Conservation (phyloP, 2,888 invertebrate species). For the Hypselothyrea guttata region DNA sequence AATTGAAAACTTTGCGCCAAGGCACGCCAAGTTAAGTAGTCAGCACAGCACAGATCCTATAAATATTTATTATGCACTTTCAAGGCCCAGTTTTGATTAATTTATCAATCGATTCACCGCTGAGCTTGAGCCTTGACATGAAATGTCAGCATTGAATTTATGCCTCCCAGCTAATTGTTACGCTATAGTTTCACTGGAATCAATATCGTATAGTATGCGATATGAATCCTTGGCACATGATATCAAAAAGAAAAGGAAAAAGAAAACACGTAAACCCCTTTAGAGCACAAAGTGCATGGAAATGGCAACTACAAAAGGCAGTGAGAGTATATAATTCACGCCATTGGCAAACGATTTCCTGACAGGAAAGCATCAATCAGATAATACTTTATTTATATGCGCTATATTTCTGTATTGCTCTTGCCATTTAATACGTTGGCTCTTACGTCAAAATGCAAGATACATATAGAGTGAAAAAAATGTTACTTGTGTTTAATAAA, state of each 20-base stretch:
- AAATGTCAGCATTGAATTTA: constrained; percentile 68
- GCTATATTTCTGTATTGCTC: background rate
- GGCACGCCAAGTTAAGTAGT: constrained; percentile 26
- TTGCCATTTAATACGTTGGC: background rate
- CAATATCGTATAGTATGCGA: constrained; percentile 1
- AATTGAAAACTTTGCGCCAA: constrained; percentile 55
- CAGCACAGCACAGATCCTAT: constrained; percentile 36
- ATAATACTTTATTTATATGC: constrained; percentile 40
- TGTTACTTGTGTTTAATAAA: too few species aligned
- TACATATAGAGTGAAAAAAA: too few species aligned
- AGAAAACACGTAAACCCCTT: constrained; percentile 53
- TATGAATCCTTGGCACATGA: constrained; percentile 51
- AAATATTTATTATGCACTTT: constrained; percentile 70
- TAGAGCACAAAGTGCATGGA: constrained; percentile 24
- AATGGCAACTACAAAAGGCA: constrained; percentile 28
- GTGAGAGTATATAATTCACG: constrained; percentile 68
- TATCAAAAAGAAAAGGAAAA: constrained; percentile 30
- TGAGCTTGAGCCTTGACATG: constrained; percentile 62
- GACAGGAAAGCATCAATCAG: constrained; percentile 69
- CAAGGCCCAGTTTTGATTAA: constrained; percentile 72
- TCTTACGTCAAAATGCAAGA: background rate
- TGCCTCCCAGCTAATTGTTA: constrained; percentile 58
- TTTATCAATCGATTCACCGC: constrained; percentile 68
- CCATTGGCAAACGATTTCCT: constrained; percentile 68
- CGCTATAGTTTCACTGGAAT: constrained; percentile 24